Percentiles rank a stretch among this genome's conserved stretches.
These are phyloP conservation scores for Rhabdornis inornatus DNA, from an alignment of 2,113 vertebrate genomes.

Conservation along the genomic window DNA sequence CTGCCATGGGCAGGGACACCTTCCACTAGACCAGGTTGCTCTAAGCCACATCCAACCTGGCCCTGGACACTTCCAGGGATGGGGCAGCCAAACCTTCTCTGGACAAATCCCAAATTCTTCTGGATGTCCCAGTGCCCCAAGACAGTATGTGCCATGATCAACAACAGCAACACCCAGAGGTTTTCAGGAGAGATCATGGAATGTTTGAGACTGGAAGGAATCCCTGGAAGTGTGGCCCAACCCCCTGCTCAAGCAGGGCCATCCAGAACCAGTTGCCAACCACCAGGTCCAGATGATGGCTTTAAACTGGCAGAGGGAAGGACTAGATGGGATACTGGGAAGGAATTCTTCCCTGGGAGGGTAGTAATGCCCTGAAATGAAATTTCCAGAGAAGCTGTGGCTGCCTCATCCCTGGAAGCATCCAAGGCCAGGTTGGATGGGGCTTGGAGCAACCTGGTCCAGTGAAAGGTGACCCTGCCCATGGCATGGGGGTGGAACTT, in stretches of 20 bases:
- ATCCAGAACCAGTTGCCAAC: neutral
- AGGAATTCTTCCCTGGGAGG: neutral
- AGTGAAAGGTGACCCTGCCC: neutral
- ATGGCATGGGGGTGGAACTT: neutral
- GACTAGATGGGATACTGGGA: neutral
- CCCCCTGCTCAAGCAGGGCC: neutral
- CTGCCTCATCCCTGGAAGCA: neutral
- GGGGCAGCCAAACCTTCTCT: neutral
- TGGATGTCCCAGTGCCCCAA: neutral
- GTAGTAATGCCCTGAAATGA: neutral
- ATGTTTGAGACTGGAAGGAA: neutral
- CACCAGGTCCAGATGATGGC: neutral
- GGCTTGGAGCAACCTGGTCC: neutral
- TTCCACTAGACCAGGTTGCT: neutral
- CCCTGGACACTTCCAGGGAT: neutral
- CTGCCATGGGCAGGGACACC: neutral
- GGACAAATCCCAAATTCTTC: neutral
- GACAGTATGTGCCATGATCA: neutral
- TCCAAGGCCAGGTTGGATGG: rapidly evolving
- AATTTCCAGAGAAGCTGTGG: neutral
- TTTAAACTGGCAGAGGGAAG: neutral
- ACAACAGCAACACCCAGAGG: neutral
- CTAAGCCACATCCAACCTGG: neutral
- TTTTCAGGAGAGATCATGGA: neutral
- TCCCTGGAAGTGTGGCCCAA: neutral